Evolutionary conservation across 1,140 invertebrate genomes (phyloP).

Genomic region (Panagrolaimus sp.): DNA sequence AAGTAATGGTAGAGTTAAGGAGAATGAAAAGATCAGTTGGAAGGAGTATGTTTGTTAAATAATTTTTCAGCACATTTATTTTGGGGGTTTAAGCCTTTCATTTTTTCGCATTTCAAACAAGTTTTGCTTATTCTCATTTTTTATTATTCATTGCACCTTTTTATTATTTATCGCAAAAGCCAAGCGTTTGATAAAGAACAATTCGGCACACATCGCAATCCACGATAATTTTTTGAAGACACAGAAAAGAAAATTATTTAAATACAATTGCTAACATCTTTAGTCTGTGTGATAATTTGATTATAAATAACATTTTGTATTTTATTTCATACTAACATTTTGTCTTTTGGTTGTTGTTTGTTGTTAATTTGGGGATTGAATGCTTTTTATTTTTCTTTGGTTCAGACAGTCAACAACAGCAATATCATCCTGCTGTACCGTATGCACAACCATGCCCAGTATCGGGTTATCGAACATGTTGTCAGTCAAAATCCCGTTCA

Average conservation of each 20-base stretch:
- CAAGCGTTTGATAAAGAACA: too few relatives aligned
- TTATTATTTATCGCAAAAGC: too few relatives aligned
- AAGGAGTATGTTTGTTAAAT: conserved; percentile 8
- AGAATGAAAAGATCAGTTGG: not conserved
- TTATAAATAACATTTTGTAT: not conserved
- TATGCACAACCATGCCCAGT: conserved; percentile 11
- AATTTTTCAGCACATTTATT: not conserved
- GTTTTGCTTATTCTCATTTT: too few relatives aligned
- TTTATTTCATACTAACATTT: conserved; percentile 8
- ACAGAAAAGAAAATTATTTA: not conserved
- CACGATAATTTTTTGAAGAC: not conserved
- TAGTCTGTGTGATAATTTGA: not conserved
- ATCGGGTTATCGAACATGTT: not conserved
- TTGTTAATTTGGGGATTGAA: too few relatives aligned
- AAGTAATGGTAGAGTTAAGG: conserved; percentile 7
- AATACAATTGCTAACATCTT: conserved; percentile 9
- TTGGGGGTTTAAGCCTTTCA: not conserved
- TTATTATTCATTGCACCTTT: too few relatives aligned
- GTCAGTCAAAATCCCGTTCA: conserved; percentile 6
- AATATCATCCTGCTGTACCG: not conserved
- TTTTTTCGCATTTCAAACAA: too few relatives aligned
- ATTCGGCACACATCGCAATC: not conserved
- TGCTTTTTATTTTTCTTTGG: not conserved
- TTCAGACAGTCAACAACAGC: conserved; percentile 9
- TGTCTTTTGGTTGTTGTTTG: not conserved